Evolutionary conservation across 2,797 vertebrate species (phyloP).

Genomic region (Melopsittacus undulatus): DNA sequence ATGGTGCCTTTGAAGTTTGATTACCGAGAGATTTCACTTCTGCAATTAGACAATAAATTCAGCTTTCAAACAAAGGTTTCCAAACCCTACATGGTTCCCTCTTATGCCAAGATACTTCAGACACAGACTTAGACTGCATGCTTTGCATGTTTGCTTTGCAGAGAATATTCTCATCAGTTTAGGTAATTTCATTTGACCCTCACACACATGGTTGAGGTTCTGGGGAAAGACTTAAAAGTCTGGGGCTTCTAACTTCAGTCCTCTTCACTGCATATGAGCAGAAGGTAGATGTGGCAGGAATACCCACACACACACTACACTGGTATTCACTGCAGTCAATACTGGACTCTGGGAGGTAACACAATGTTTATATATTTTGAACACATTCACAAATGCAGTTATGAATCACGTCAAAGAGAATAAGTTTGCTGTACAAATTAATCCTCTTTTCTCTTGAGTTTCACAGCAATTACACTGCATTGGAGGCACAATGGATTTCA

Average conservation of each 20-base stretch:
- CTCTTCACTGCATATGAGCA: fast-evolving
- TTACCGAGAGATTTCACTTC: not conserved
- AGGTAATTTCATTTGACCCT: not conserved
- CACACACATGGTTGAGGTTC: fast-evolving
- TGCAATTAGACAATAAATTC: not conserved
- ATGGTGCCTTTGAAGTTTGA: not conserved
- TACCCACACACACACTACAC: fast-evolving
- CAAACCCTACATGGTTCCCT: not conserved
- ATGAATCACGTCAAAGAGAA: not conserved
- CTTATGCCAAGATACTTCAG: not conserved
- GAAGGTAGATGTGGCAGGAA: not conserved
- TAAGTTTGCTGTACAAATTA: not conserved
- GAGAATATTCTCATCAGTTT: not conserved
- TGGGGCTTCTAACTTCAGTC: not conserved
- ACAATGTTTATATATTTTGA: not conserved
- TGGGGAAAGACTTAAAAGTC: not conserved
- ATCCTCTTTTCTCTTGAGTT: not conserved
- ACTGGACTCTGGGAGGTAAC: fast-evolving
- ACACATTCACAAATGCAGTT: not conserved
- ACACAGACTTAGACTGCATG: not conserved
- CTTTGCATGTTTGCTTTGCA: not conserved
- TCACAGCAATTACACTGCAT: not conserved
- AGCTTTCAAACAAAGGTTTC: not conserved
- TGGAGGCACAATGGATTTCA: not conserved
- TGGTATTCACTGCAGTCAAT: not conserved